phyloP scores from a whole-genome alignment of 2,113 vertebrate species.

The Clarias macrocephalus region DNA sequence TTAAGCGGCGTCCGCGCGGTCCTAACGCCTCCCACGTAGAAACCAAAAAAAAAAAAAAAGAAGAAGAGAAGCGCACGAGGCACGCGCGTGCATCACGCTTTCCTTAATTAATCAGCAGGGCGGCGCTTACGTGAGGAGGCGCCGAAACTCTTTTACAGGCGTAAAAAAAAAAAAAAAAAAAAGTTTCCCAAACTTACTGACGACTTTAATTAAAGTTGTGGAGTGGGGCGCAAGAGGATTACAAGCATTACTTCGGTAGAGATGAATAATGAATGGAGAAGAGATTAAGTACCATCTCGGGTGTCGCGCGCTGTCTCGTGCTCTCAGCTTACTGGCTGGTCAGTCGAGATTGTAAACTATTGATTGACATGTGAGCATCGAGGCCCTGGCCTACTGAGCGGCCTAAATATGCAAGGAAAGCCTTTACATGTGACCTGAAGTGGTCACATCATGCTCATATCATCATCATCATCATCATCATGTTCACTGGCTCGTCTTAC shows the following conservation, averaged over 20 bases:
- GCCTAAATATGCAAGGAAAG: neutral
- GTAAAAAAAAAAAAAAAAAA: neutral
- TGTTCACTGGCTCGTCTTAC: no score
- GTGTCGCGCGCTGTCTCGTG: constrained; percentile 50
- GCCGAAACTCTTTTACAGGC: no score
- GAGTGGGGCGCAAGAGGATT: constrained; percentile 66
- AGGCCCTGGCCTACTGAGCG: neutral
- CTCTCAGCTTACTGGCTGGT: constrained; percentile 64
- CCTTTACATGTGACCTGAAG: no score
- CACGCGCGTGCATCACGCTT: neutral
- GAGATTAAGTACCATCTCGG: constrained; percentile 72
- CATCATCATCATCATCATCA: no score
- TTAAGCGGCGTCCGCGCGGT: constrained; percentile 58
- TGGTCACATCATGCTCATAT: no score
- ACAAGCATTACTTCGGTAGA: constrained; percentile 64
- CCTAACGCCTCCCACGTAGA: neutral
- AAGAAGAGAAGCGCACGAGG: no score
- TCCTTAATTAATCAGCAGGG: neutral
- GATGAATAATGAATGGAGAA: constrained; percentile 69
- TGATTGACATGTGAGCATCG: constrained; percentile 60
- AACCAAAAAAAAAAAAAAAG: no score
- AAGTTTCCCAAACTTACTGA: neutral
- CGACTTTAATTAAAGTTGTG: constrained; percentile 75
- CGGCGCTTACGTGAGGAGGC: neutral
- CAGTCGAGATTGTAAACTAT: constrained; percentile 68